Conservation (phyloP, 2,113 vertebrate species). For the Notechis scutatus region DNA sequence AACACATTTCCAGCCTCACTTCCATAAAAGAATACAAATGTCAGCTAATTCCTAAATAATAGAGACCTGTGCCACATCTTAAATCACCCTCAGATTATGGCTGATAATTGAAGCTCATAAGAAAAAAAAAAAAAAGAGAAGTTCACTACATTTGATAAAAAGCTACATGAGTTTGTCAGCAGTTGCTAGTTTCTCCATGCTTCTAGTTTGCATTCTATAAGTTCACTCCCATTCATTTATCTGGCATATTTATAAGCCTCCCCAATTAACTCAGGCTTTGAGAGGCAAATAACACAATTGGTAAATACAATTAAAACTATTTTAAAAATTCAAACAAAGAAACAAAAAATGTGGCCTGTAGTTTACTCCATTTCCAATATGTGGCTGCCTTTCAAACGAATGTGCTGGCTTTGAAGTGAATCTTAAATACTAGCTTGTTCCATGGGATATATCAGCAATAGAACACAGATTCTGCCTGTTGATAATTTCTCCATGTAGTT, state of each 20-base stretch:
- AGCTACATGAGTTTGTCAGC: not conserved
- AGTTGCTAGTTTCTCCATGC: not conserved
- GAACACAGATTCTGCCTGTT: not conserved
- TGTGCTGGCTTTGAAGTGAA: not conserved
- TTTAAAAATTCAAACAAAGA: not conserved
- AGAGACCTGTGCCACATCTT: not conserved
- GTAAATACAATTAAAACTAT: not conserved
- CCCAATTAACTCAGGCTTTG: not conserved
- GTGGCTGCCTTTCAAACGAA: not conserved
- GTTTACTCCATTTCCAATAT: not conserved
- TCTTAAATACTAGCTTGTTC: not conserved
- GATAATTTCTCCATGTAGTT: not conserved
- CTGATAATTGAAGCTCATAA: not conserved
- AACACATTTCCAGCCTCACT: not conserved
- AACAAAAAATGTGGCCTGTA: not conserved
- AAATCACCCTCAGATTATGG: not conserved
- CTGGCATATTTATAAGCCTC: not conserved
- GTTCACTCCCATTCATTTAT: not conserved
- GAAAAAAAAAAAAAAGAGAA: not conserved
- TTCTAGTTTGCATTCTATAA: not conserved
- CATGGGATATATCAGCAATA: not conserved
- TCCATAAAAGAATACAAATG: not conserved
- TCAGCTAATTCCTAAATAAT: not conserved
- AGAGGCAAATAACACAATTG: not conserved
- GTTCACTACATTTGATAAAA: not conserved